Conservation (phyloP, 2,797 vertebrate species). For the Gadopsis marmoratus region DNA sequence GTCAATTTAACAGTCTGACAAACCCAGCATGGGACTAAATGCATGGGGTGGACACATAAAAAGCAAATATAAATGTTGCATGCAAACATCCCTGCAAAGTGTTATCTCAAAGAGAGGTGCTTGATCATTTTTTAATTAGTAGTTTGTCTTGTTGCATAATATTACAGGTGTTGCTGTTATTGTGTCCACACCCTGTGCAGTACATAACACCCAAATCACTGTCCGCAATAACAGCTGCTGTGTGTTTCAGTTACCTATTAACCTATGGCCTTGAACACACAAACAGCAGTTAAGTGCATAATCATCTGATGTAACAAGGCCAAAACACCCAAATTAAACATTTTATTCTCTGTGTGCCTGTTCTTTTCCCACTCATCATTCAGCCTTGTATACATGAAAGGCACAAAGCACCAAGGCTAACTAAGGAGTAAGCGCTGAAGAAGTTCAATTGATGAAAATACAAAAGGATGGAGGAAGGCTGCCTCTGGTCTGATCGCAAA, state of each 20-base stretch:
- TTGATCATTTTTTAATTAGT: constrained; percentile 25
- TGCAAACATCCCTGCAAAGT: not conserved
- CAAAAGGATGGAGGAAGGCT: constrained; percentile 36
- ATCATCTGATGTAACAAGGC: constrained; percentile 62
- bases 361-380: constrained; percentile 54
- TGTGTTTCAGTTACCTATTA: constrained; percentile 64
- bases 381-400: constrained; percentile 56
- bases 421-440: constrained; percentile 32
- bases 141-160: constrained; percentile 22
- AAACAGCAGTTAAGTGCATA: constrained; percentile 60
- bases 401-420: constrained; percentile 49
- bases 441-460: constrained; percentile 55
- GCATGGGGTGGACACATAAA: constrained; percentile 1
- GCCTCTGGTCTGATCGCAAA: constrained; percentile 43
- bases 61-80: constrained; percentile 15
- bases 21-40: constrained; percentile 39
- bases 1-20: constrained; percentile 45
- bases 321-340: constrained; percentile 65
- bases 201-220: constrained; percentile 50
- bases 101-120: constrained; percentile 23
- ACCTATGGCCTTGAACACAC: constrained; percentile 56
- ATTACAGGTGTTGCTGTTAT: constrained; percentile 34
- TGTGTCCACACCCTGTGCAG: constrained; percentile 25
- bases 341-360: constrained; percentile 45
- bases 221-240: constrained; percentile 52